Base-by-base conservation (phyloP, 2,113 vertebrate species). In the Ictalurus punctatus region DNA sequence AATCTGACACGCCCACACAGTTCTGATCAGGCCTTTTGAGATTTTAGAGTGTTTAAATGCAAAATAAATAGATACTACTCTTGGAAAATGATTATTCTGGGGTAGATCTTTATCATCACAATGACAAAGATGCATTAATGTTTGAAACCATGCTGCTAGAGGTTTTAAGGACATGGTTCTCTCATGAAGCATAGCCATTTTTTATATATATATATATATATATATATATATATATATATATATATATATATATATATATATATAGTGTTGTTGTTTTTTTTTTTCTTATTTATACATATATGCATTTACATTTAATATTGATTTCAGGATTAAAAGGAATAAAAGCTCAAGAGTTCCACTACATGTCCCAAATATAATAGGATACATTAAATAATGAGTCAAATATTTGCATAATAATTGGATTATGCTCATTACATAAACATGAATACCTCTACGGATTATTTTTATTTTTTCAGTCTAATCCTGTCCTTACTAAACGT, bases 1-100 rank as follows among this genome's bases (percentile, higher is more conserved):
- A 82, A 59, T 82, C 80, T 82, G 80, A 82, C 54, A 82, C 80
- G n/a, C 80, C 80, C 54, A 82, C 80, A 82, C 80, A 82, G n/a
- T 82, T 34, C 80, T 82, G 80, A 82, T 81, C 48, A 81, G 78
- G 48, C 48, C 30, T 56, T n/a, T 4, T 54, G 78, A 81, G 78
- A n/a, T 52, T 52, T 52, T 16, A 76, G 21, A 76, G 73, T 5
- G 40, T 52, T 79, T 44, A 6, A 27, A 52, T 16, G n/a, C 44
- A 52, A 52, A 79, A 79, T 14, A 79, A 79, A 79, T 52, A 79
- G 44, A 48, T 54, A 79, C 44, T 52, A 6, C 76, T 27, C 40
- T 13, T 48, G 10, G 23, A 4, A 14, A 79, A 76, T 25, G 21
- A 76, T 13, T 76, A 40, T 9, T 79, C 10, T 48, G 10, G 21